Base-by-base conservation (phyloP, 2,113 vertebrate species). In the Chamaea fasciata region DNA sequence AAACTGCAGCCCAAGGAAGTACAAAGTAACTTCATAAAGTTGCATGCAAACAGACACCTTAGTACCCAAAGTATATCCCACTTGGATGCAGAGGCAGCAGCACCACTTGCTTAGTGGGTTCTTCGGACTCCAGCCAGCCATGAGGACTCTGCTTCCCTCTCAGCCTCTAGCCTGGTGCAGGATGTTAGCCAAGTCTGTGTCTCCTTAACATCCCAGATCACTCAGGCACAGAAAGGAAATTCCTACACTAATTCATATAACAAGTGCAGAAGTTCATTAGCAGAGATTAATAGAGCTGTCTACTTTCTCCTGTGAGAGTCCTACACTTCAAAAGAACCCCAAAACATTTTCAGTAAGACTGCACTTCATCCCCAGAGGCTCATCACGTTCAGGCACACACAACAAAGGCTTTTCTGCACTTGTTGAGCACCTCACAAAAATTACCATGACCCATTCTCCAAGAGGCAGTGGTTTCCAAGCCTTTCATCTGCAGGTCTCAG, bases 341-440 rank as follows among this genome's bases (percentile, higher is more conserved):
- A 90, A 79, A 90, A 39, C 21, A 52, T 63, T 89, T 85, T 88
- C 90, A 86, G 22, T 37, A 77, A 7, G 24, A 77, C 18, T 39
- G 24, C 16, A 30, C 80, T 77, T 64, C 71, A 71, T 87, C 73
- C 86, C 71, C 73, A 81, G 71, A 73, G 91, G 83, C 80, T 93
- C 83, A 59, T 55, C 92, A 70, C 4, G 0, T 92, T 88, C 75
- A 85, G 79, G 26, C 62, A 41, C 13, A 87, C 56, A 90, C 64
- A 88, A 59, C 35, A 96, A 97, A 86, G 64, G 33, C 42, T 96
- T 26, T 86, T 74, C 42, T 69, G 63, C 92, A 81, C 76, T 90
- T 78, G 44, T 55, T 17, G 56, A 75, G 47, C 17, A 7, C 70
- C 52, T 90, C 62, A 62, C 53, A 78, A 87, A 89, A 95, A 81